Conservation (phyloP, 2,888 invertebrate genomes). For the Melanotus villosus region DNA sequence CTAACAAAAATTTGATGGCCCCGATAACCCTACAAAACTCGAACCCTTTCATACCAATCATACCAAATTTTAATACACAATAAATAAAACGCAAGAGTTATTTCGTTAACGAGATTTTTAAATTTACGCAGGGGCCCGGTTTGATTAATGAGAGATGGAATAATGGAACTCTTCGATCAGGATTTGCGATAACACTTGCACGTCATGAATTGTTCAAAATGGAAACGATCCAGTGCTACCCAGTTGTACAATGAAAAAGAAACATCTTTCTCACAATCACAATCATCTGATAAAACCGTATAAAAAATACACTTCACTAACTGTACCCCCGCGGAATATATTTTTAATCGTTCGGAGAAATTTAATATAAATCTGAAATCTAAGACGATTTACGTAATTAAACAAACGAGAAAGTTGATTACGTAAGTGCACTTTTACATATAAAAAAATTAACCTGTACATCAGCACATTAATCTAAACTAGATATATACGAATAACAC, state of each 20-base stretch:
- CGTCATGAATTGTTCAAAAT: constrained; percentile 55
- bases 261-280: constrained; percentile 29
- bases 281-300: background rate
- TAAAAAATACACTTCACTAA: background rate
- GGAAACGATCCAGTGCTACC: constrained; percentile 44
- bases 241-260: constrained; percentile 37
- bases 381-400: too few relatives aligned
- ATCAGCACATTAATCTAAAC: too few relatives aligned
- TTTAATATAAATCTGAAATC: too few relatives aligned
- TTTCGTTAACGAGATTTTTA: constrained; percentile 67
- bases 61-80: constrained; percentile 62
- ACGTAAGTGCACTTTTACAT: too few relatives aligned
- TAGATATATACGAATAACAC: too few relatives aligned
- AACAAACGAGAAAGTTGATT: too few relatives aligned
- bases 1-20: constrained; percentile 20
- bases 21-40: too few relatives aligned
- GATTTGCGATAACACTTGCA: constrained; percentile 63
- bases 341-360: too few relatives aligned
- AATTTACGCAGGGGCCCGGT: constrained; percentile 64
- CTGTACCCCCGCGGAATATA: background rate
- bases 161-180: constrained; percentile 66
- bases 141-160: constrained; percentile 67
- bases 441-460: too few relatives aligned
- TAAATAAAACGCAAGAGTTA: constrained; percentile 65
- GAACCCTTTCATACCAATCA: constrained; percentile 57